Evolutionary conservation across 30 jellyfish, hydroid and myxozoan species (phyloP).

Genomic region (Haliclystus octoradiatus): DNA sequence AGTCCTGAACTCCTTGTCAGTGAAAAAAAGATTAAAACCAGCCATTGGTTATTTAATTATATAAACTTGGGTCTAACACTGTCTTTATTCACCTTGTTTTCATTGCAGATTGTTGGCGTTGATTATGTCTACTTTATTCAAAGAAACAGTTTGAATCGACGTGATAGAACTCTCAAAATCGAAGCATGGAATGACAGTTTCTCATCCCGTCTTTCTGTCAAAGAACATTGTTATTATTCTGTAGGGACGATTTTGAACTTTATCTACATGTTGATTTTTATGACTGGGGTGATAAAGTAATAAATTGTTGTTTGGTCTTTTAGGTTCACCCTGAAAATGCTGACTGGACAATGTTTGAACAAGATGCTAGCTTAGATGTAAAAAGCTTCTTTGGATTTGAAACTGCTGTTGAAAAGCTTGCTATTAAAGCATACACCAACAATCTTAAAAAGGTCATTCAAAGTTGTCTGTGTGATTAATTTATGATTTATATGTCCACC

Average conservation of each 20-base stretch:
- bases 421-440: constrained; percentile 80
- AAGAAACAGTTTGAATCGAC: constrained; percentile 77
- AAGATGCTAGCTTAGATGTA: constrained; percentile 86
- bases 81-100: too few relatives aligned
- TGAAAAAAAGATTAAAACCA: too few relatives aligned
- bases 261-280: neutral
- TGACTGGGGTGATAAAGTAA: neutral
- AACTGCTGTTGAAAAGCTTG: constrained; percentile 81
- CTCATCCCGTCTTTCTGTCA: constrained; percentile 57
- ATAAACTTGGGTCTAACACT: too few relatives aligned
- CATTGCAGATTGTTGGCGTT: constrained; percentile 84
- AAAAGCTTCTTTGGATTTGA: constrained; percentile 88
- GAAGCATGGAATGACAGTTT: constrained; percentile 97
- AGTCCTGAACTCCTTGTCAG: too few relatives aligned
- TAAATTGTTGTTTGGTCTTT: neutral
- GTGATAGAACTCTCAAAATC: constrained; percentile 76
- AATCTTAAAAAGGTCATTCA: constrained; percentile 64
- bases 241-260: constrained; percentile 26
- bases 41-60: too few relatives aligned
- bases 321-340: constrained; percentile 92
- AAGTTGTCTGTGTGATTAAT: neutral
- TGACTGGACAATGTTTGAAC: constrained; percentile 87
- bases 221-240: constrained; percentile 85
- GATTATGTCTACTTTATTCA: constrained; percentile 73
- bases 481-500: too few relatives aligned